Evolutionary conservation across 2,113 vertebrate genomes (phyloP).

Genomic region (Aspiorhynchus laticeps): DNA sequence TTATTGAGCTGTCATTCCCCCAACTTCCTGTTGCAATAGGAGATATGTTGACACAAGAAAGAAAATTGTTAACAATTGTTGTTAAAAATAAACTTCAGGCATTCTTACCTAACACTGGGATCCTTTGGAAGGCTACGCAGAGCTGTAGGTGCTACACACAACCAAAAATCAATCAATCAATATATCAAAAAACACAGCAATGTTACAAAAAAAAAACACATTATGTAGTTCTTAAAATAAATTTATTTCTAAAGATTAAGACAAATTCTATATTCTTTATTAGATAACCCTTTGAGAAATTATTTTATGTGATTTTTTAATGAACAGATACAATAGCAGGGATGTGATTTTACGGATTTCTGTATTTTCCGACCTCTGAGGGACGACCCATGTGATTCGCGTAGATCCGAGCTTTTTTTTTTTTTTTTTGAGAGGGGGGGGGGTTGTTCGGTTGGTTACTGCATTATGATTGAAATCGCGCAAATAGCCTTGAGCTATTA

Average conservation of each 20-base stretch:
- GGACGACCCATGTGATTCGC: too few relatives aligned
- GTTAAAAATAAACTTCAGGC: background rate
- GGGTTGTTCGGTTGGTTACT: too few relatives aligned
- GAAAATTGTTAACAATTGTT: background rate
- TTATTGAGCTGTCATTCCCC: background rate
- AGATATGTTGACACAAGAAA: background rate
- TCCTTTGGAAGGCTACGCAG: background rate
- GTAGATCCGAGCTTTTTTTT: too few relatives aligned
- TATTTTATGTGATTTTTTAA: background rate
- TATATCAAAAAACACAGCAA: background rate
- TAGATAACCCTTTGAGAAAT: background rate
- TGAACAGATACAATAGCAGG: background rate
- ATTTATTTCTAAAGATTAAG: background rate
- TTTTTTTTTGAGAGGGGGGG: too few relatives aligned
- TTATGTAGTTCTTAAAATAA: background rate
- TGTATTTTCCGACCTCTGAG: too few relatives aligned
- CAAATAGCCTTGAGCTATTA: too few relatives aligned
- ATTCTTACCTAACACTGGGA: background rate
- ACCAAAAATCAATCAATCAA: background rate
- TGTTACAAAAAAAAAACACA: too few relatives aligned
- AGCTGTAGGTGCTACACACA: background rate
- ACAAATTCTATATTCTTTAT: background rate
- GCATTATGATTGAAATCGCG: too few relatives aligned
- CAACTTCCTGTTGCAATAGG: background rate
- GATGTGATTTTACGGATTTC: too few relatives aligned